Base-by-base conservation (phyloP, 2,888 invertebrate genomes). In the Diplazon laetatorius region DNA sequence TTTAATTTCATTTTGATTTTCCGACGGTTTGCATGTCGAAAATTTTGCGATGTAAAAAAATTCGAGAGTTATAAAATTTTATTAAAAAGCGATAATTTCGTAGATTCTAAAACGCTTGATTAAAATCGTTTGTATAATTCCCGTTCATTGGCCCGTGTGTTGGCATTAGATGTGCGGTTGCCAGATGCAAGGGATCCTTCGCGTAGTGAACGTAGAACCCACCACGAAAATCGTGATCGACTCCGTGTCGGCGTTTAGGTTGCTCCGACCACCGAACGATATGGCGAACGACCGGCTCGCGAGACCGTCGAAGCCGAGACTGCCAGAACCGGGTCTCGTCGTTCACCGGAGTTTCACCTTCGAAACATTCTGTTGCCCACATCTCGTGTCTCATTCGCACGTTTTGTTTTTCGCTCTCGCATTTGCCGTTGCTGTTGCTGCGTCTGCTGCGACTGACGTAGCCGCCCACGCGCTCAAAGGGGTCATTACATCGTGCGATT, bases 261-360 rank as follows among this genome's bases (percentile, higher is more conserved):
- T n/a, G n/a, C n/a, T n/a, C 30, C 25, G 55, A 44, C 52, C 39
- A 42, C 12, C 68, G 68, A 55, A 2, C 55, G 42, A 55, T n/a
- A 44, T 50, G 50, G 44, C 12, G 50, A 50, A 59, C 60, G 50
- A 50, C 60, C 37, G 50, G 55, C 68, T 71, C 50, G 50, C 60
- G 50, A 42, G 70, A 22, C 39, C 22, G 46, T 48, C 37, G 70
- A 14, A 70, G 14, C 48, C 35, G 35, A 42, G 35, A 50, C 50
- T 50, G 48, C 60, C 48, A 16, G 42, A 60, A 71, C 25, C 50
- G 62, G 25, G 70, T 50, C 12, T 12, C 60, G 50, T 60, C 42
- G 39, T 50, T 37, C 60, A 25, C 60, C 50, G 42, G 50, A 71
- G 60, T 71, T 71, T 71, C 70, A 71, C 70, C 70, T 71, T 71